phyloP scores from a whole-genome alignment of 92 coral and sea anemone genomes.

The Bergia sp. region DNA sequence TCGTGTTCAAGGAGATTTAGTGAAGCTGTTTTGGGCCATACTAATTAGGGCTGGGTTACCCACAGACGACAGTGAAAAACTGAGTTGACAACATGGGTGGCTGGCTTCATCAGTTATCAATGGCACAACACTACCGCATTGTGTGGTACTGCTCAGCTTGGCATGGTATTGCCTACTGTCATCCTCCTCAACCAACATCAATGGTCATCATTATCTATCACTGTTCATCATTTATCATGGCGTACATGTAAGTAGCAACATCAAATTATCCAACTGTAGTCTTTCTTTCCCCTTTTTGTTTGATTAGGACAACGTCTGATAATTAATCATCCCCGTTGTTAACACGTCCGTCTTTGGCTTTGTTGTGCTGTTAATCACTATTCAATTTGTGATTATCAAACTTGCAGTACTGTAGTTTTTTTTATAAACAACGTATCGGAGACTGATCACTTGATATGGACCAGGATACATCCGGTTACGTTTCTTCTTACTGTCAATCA shows the following conservation, averaged over 20 bases:
- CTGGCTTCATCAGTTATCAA: constrained; percentile 18
- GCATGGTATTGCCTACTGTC: background rate
- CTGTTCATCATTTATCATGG: constrained; percentile 23
- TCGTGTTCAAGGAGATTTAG: background rate
- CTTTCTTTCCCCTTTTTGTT: background rate
- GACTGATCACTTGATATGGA: background rate
- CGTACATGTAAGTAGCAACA: background rate
- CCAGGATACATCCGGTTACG: too few species aligned
- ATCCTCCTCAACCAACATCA: constrained; percentile 33
- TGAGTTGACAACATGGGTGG: constrained; percentile 11
- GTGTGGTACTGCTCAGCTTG: constrained; percentile 23
- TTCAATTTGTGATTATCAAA: background rate
- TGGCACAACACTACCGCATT: constrained; percentile 25
- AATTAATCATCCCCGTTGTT: background rate
- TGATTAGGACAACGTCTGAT: background rate
- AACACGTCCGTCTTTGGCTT: background rate
- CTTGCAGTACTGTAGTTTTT: background rate
- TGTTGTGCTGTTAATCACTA: background rate
- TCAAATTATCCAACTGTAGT: constrained; percentile 11
- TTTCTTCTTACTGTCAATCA: too few species aligned
- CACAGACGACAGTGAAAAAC: constrained; percentile 40
- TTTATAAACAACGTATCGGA: background rate
- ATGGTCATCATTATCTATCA: constrained; percentile 29
- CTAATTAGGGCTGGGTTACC: constrained; percentile 35
- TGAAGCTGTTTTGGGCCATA: constrained; percentile 35